Percentiles rank a stretch among this genome's conserved stretches.
phyloP scores from a whole-genome alignment of 2,888 invertebrate genomes.

The Argynnis bischoffii region DNA sequence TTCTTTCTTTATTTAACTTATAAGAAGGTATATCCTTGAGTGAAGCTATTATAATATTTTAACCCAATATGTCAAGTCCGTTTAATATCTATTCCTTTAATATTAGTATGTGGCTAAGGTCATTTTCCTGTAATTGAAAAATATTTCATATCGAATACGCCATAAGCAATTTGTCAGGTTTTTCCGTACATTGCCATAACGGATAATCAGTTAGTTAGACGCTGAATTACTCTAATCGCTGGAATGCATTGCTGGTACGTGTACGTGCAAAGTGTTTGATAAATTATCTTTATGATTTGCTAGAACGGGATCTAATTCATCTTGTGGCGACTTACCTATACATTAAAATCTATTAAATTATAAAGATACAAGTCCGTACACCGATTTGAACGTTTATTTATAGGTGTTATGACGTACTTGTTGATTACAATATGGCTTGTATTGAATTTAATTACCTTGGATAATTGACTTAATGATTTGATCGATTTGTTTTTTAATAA shows the following conservation, averaged over 20 bases:
- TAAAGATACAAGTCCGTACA: no score
- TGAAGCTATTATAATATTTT: no score
- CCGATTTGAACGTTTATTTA: no score
- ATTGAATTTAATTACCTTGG: no score
- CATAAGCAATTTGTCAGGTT: background rate
- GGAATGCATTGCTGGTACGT: constrained; percentile 11
- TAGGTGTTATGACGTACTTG: no score
- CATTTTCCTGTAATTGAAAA: background rate
- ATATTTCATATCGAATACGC: background rate
- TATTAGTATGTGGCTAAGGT: background rate
- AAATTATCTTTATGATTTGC: constrained; percentile 10
- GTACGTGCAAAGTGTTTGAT: constrained; percentile 15
- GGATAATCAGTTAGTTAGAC: constrained; percentile 14
- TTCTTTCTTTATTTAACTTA: no score
- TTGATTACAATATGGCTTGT: no score
- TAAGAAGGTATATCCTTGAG: no score
- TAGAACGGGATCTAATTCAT: background rate
- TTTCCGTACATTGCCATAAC: constrained; percentile 12
- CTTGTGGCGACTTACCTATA: background rate
- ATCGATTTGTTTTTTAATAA: no score
- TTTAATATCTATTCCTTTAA: background rate
- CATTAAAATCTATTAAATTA: background rate
- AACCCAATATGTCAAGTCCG: no score
- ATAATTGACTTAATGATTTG: no score
- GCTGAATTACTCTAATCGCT: constrained; percentile 20